Percentiles rank a stretch among this genome's conserved stretches.
phyloP scores from a whole-genome alignment of 2,113 vertebrate genomes.

The Fregata magnificens region DNA sequence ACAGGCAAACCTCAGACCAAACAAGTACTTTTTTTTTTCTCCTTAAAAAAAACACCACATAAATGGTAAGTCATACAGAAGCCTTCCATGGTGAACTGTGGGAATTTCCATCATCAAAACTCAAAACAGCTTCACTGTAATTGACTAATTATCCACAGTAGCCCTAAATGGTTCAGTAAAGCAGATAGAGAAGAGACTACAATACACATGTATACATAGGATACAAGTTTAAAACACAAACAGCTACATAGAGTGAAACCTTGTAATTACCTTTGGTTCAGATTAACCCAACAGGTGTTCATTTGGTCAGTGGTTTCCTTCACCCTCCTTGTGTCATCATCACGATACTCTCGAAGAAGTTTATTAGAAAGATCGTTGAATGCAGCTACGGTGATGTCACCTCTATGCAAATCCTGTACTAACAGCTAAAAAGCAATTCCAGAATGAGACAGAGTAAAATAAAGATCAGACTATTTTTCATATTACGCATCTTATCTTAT shows the following conservation, averaged over 20 bases:
- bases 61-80: neutral
- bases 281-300: conserved; percentile 83
- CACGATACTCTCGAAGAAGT: conserved; percentile 85
- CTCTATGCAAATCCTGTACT: conserved; percentile 86
- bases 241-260: neutral
- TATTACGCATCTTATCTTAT: neutral
- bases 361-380: conserved; percentile 91
- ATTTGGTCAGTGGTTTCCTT: conserved; percentile 89
- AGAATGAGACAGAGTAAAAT: neutral
- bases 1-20: neutral
- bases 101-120: neutral
- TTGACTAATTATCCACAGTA: neutral
- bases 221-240: neutral
- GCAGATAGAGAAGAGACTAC: neutral
- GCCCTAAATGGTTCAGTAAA: neutral
- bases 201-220: neutral
- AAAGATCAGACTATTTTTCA: neutral
- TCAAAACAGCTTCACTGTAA: neutral
- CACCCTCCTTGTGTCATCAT: conserved; percentile 90
- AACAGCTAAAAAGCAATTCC: conserved; percentile 74
- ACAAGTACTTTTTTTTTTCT: neutral
- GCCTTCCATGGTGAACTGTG: neutral
- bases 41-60: neutral
- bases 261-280: conserved; percentile 85
- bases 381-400: conserved; percentile 77